A percentile compares a stretch with the other conserved stretches of the same genome.
Evolutionary conservation across 2,888 invertebrate species (phyloP).

Genomic region (Machimus rusticus): DNA sequence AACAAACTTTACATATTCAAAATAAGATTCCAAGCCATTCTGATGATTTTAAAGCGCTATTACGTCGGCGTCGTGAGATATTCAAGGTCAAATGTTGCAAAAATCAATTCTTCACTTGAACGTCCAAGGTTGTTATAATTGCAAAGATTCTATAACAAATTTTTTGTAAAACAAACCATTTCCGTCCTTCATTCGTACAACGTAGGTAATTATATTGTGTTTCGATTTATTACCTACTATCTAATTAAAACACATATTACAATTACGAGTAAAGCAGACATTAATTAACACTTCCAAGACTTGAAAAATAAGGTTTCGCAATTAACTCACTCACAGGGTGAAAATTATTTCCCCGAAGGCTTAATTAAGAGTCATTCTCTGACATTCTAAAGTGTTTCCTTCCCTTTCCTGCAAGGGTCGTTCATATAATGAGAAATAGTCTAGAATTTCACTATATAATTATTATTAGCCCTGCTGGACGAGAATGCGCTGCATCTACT

Average conservation of each 20-base stretch:
- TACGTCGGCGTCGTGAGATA: no score
- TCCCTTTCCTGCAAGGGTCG: not conserved
- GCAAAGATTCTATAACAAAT: no score
- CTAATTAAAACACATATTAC: not conserved
- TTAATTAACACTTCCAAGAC: not conserved
- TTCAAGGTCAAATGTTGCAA: no score
- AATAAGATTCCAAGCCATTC: no score
- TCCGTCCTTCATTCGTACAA: no score
- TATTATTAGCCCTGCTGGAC: not conserved
- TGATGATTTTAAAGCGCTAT: no score
- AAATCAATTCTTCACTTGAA: no score
- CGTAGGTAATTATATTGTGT: not conserved
- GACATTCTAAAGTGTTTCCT: not conserved
- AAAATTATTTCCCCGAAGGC: not conserved
- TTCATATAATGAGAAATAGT: not conserved
- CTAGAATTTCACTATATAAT: not conserved
- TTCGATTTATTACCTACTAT: not conserved
- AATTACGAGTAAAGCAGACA: not conserved
- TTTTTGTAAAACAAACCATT: no score
- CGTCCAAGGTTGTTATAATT: no score
- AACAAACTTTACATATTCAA: no score
- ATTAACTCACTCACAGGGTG: not conserved
- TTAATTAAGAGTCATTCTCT: not conserved
- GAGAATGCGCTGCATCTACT: not conserved
- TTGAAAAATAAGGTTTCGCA: not conserved